Base-by-base conservation (phyloP, 2,113 vertebrate genomes). In the Notechis scutatus region DNA sequence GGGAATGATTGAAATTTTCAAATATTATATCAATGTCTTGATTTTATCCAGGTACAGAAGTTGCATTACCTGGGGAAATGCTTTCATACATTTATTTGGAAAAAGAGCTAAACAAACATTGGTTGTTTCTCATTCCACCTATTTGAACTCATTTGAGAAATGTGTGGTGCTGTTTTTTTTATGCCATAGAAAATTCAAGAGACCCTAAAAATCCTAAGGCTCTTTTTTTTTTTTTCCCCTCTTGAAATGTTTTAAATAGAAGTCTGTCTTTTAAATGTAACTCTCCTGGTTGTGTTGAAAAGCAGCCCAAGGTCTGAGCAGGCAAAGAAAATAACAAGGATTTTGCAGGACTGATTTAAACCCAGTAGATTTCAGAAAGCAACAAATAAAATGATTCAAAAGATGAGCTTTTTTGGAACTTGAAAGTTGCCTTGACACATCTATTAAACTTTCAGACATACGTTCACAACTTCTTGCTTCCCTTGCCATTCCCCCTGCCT, bases 251-350 rank as follows among this genome's bases (percentile, higher is more conserved):
- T 24, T 55, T 57, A 86, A 42, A 57, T 57, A 10, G 8, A 85
- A 11, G 39, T 42, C 34, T 85, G 69, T 20, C 42, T 12, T 39
- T 26, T 57, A 86, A 26, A 86, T 57, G 15, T n/a, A 91, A 12
- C 39, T 29, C 39, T 86, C 29, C 14, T 45, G n/a, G 29, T 50
- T 45, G 4, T n/a, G 47, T 59, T 86, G 39, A 47, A 91, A 47
- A 47, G 23, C 47, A 56, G 34, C 54, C n/a, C 1, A 20, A 87
- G 9, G 85, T 18, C 20, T 47, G 54, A 29, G 42, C 12, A 61
- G 85, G 91, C n/a, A 57, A 59, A 87, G 81, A 47, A 92, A 92
- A 61, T 91, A 85, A 91, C 89, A 95, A 81, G 94, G 91, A 94
- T 93, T 95, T 95, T 89, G 88, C 90, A 95, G 2, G 61, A 1